These are phyloP conservation scores for Melanotaenia duboulayi DNA, from an alignment of 2,113 vertebrate species.

Conservation along the genomic window DNA sequence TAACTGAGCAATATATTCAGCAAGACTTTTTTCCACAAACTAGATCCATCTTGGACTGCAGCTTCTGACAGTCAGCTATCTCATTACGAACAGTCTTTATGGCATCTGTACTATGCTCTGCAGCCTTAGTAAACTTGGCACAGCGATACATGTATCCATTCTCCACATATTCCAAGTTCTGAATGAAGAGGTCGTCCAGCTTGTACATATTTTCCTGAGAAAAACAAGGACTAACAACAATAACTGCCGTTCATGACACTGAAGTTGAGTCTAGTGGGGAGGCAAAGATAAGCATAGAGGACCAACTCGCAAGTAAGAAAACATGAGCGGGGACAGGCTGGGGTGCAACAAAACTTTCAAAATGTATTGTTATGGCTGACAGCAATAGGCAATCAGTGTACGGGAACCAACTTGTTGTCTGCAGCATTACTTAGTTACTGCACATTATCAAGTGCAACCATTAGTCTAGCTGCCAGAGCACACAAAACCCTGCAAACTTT, in stretches of 20 bases:
- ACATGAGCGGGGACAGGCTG: neutral
- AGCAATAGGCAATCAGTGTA: neutral
- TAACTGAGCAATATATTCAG: neutral
- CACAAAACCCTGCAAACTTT: too few relatives aligned
- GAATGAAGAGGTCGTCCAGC: neutral
- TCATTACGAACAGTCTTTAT: neutral
- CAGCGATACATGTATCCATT: neutral
- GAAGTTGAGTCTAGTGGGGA: neutral
- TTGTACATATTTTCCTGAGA: neutral
- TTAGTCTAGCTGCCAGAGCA: too few relatives aligned
- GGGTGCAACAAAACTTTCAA: neutral
- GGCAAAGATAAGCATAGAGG: too few relatives aligned
- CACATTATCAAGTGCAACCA: too few relatives aligned
- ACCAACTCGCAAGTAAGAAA: neutral
- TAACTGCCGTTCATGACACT: neutral
- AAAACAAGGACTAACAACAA: neutral
- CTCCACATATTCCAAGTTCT: neutral
- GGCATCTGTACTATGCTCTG: neutral
- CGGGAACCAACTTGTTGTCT: neutral
- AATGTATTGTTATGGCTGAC: neutral
- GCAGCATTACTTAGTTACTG: too few relatives aligned
- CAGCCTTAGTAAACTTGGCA: neutral
- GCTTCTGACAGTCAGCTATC: neutral
- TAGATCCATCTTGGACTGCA: neutral
- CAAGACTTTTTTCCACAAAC: neutral